These are phyloP conservation scores for Platichthys stellatus DNA, from an alignment of 2,113 vertebrate genomes.

Conservation along the genomic window DNA sequence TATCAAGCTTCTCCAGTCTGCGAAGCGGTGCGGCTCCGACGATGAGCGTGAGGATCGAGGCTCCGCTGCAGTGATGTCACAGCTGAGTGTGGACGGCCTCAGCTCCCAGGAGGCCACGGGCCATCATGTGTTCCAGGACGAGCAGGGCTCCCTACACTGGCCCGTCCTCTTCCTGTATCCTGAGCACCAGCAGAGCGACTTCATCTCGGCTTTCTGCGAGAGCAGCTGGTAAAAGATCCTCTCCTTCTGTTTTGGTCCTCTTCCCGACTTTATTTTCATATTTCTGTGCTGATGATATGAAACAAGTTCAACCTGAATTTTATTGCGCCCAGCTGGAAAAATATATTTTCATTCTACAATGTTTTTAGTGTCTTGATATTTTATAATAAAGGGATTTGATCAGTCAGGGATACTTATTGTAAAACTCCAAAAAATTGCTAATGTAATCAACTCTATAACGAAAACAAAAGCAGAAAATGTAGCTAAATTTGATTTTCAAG, in stretches of 20 bases:
- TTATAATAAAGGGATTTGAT: too few species aligned
- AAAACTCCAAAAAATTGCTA: too few species aligned
- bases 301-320: too few species aligned
- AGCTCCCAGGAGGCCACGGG: conserved; percentile 80
- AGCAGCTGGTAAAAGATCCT: conserved; percentile 82
- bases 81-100: conserved; percentile 82
- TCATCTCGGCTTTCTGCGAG: conserved; percentile 92
- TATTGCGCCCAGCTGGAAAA: too few species aligned
- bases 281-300: neutral
- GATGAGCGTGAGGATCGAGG: conserved; percentile 73
- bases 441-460: too few species aligned
- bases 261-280: neutral
- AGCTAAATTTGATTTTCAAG: too few species aligned
- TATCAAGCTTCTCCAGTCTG: conserved; percentile 81
- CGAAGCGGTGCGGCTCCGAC: conserved; percentile 57
- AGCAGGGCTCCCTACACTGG: conserved; percentile 88
- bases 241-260: too few species aligned
- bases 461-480: too few species aligned
- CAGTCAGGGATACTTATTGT: too few species aligned
- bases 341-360: too few species aligned
- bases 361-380: too few species aligned
- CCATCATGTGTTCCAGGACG: conserved; percentile 85
- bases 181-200: conserved; percentile 92
- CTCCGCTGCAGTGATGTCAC: conserved; percentile 67
- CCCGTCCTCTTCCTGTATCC: conserved; percentile 95